Evolutionary conservation across 2,888 invertebrate species (phyloP).

Genomic region (Seira musarum): DNA sequence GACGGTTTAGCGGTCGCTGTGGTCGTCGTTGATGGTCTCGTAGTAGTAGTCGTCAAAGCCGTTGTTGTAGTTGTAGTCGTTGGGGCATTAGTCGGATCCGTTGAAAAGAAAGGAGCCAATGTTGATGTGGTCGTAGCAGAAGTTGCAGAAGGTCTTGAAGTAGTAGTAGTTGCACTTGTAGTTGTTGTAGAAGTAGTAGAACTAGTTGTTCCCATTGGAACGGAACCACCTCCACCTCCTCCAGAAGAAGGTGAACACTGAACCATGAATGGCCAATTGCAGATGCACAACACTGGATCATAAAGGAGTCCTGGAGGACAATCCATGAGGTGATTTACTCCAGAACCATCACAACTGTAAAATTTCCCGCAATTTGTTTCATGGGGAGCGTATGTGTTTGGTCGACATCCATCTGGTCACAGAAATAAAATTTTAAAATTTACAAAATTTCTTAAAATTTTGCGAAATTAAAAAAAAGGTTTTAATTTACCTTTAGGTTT

Average conservation of each 20-base stretch:
- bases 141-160: slow-evolving; percentile 8
- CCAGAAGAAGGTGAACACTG: background rate
- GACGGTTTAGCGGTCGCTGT: background rate
- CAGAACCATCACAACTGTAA: slow-evolving; percentile 25
- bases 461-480: too few relatives aligned
- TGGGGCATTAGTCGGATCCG: background rate
- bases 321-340: background rate
- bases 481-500: too few relatives aligned
- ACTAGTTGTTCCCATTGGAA: background rate
- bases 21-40: slow-evolving; percentile 5
- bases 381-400: background rate
- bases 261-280: slow-evolving; percentile 22
- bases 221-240: background rate
- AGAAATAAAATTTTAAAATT: too few relatives aligned
- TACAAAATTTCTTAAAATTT: too few relatives aligned
- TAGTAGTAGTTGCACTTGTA: background rate
- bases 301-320: slow-evolving; percentile 50
- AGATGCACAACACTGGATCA: slow-evolving; percentile 25
- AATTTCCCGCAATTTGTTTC: slow-evolving; percentile 41
- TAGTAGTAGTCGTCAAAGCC: background rate
- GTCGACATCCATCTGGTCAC: slow-evolving; percentile 24
- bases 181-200: background rate
- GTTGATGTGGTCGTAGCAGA: slow-evolving; percentile 1
- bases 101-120: too few relatives aligned
- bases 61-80: slow-evolving; percentile 22